phyloP scores from a whole-genome alignment of 2,113 vertebrate species.

The Catharus bicknelli region DNA sequence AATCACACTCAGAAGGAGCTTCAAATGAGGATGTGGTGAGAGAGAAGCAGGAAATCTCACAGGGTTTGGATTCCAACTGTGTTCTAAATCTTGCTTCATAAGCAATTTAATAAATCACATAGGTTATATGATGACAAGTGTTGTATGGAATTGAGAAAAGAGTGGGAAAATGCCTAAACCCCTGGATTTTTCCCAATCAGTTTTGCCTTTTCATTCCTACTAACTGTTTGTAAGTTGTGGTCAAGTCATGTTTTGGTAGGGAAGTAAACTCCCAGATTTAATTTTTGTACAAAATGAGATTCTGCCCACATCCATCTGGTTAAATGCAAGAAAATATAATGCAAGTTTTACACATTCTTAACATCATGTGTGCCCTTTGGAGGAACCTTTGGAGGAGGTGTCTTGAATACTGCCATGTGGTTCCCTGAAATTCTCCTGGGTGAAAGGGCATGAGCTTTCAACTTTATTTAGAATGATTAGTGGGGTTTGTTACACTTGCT shows the following conservation, averaged over 20 bases:
- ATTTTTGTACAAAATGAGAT: not conserved
- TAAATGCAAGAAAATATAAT: not conserved
- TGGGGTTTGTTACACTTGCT: not conserved
- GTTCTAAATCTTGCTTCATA: constrained; percentile 24
- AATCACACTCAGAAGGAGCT: constrained; percentile 31
- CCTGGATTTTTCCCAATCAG: not conserved
- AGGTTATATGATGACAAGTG: constrained; percentile 8
- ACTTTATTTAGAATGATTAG: not conserved
- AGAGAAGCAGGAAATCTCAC: constrained; percentile 15
- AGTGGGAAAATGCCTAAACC: not conserved
- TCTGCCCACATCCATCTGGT: not conserved
- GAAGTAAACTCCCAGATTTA: not conserved
- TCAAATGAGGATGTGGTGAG: constrained; percentile 48
- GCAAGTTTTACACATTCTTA: not conserved
- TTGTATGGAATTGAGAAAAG: not conserved
- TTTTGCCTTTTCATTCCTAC: not conserved
- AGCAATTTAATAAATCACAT: constrained; percentile 22
- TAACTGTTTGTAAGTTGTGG: not conserved
- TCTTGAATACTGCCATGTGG: not conserved
- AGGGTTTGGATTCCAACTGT: constrained; percentile 1
- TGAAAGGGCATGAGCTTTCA: not conserved
- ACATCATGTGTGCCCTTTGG: not conserved
- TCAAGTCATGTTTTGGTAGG: not conserved
- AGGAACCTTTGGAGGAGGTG: not conserved
- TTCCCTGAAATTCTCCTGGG: not conserved